phyloP scores from a whole-genome alignment of 2,888 invertebrate species.

The Crocallis elinguaria region DNA sequence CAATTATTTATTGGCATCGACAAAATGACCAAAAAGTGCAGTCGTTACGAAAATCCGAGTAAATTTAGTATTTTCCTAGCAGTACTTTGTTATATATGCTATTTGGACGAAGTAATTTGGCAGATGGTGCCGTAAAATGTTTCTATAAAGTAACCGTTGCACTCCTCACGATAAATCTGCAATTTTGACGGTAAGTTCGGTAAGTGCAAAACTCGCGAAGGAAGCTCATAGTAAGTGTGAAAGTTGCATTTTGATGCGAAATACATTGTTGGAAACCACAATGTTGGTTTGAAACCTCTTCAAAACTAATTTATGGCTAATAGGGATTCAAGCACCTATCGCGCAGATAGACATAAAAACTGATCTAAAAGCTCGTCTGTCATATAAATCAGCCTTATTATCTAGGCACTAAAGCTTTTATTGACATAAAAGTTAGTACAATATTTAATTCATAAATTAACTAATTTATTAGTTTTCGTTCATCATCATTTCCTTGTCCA shows the following conservation, averaged over 20 bases:
- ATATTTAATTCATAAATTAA: too few relatives aligned
- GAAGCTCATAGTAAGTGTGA: constrained; percentile 25
- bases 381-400: neutral
- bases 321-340: constrained; percentile 51
- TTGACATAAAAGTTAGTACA: too few relatives aligned
- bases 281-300: constrained; percentile 47
- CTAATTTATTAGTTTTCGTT: too few relatives aligned
- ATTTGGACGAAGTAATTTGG: too few relatives aligned
- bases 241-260: constrained; percentile 41
- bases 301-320: constrained; percentile 65
- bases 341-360: constrained; percentile 11
- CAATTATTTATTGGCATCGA: too few relatives aligned
- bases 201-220: constrained; percentile 27
- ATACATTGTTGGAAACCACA: constrained; percentile 53
- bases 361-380: neutral
- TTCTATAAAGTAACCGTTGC: neutral
- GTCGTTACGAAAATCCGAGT: too few relatives aligned
- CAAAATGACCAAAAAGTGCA: too few relatives aligned
- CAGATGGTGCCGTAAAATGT: too few relatives aligned
- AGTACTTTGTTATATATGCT: too few relatives aligned
- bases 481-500: too few relatives aligned
- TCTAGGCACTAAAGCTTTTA: too few relatives aligned
- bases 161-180: constrained; percentile 24
- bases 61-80: too few relatives aligned
- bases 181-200: constrained; percentile 22